Conservation (phyloP, 2,888 invertebrate genomes). For the Tortricodes alternella region DNA sequence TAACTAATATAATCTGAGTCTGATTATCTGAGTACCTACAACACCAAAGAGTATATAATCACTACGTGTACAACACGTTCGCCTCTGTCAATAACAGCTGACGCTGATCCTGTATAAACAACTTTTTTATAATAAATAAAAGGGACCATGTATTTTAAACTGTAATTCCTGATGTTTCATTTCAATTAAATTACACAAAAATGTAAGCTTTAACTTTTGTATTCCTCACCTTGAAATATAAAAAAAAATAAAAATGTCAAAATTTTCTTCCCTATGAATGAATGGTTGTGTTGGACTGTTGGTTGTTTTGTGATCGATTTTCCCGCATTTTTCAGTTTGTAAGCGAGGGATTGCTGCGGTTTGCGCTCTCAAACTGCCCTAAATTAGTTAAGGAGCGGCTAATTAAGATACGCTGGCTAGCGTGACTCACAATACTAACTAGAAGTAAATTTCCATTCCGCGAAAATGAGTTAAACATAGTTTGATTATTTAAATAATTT, state of each 20-base stretch:
- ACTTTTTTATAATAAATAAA: too few species aligned
- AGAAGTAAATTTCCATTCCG: constrained; percentile 4
- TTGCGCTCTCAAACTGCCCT: neutral
- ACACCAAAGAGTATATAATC: too few species aligned
- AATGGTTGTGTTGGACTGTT: constrained; percentile 27
- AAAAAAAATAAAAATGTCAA: constrained; percentile 16
- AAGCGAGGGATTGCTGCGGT: constrained; percentile 3
- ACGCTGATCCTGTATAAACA: too few species aligned
- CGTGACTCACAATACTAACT: constrained; percentile 3
- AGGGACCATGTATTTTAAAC: too few species aligned
- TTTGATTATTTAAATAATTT: constrained; percentile 7
- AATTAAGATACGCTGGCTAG: neutral
- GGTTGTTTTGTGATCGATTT: constrained; percentile 31
- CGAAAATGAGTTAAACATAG: constrained; percentile 10
- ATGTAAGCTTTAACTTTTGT: too few species aligned
- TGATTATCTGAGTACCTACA: too few species aligned
- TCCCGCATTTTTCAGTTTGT: constrained; percentile 28
- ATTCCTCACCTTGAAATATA: neutral
- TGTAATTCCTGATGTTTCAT: neutral
- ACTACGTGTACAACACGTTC: too few species aligned
- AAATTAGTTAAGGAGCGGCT: neutral
- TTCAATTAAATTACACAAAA: neutral
- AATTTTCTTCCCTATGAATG: constrained; percentile 20
- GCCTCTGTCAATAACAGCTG: too few species aligned
- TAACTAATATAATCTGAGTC: too few species aligned